Evolutionary conservation across 2,888 invertebrate species (phyloP).

Genomic region (Thyatira batis): DNA sequence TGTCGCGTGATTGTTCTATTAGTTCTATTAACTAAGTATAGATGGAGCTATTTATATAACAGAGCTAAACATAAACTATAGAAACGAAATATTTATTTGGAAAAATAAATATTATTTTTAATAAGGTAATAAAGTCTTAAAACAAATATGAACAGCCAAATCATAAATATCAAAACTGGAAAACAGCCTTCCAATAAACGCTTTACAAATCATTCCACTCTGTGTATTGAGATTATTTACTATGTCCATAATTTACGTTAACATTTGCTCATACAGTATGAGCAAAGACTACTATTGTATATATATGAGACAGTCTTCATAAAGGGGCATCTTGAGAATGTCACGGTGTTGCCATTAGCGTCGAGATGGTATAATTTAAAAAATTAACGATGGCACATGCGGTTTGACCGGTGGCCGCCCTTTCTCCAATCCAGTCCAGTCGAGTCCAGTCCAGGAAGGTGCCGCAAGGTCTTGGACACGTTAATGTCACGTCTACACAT

Average conservation of each 20-base stretch:
- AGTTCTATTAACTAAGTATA: background rate
- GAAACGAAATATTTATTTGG: too few relatives aligned
- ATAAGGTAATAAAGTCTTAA: too few relatives aligned
- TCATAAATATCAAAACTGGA: too few relatives aligned
- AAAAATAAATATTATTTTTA: too few relatives aligned
- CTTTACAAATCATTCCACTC: too few relatives aligned
- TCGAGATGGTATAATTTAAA: background rate
- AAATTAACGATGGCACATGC: background rate
- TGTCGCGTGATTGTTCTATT: too few relatives aligned
- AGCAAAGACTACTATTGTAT: too few relatives aligned
- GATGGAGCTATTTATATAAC: background rate
- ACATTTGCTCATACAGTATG: too few relatives aligned
- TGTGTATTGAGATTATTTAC: background rate
- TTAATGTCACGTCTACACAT: constrained; percentile 5
- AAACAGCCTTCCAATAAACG: too few relatives aligned
- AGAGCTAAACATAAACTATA: too few relatives aligned
- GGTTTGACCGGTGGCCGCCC: constrained; percentile 6
- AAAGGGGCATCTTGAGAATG: background rate
- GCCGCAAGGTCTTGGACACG: constrained; percentile 22
- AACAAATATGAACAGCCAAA: too few relatives aligned
- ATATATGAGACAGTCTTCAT: background rate
- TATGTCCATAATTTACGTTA: background rate
- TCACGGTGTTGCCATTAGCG: background rate
- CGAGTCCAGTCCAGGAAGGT: constrained; percentile 33
- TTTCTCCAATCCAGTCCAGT: constrained; percentile 28